phyloP scores from a whole-genome alignment of 2,888 invertebrate genomes.

The Caradrina clavipalpis region DNA sequence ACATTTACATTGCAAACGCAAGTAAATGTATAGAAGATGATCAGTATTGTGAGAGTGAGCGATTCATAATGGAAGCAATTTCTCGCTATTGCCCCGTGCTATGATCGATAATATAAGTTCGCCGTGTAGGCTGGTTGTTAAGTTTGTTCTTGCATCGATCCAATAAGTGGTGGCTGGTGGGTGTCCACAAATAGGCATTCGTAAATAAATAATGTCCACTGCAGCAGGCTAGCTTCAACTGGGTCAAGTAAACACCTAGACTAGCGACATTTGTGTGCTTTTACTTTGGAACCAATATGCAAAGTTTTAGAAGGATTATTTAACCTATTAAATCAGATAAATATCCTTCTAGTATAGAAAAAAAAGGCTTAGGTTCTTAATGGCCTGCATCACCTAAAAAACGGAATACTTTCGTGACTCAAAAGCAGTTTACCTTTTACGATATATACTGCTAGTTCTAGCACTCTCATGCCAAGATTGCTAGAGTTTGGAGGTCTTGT shows the following conservation, averaged over 20 bases:
- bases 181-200: slow-evolving; percentile 9
- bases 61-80: not conserved
- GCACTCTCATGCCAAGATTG: not conserved
- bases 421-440: slow-evolving; percentile 6
- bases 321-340: too few relatives aligned
- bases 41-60: too few relatives aligned
- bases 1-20: not conserved
- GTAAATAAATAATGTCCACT: slow-evolving; percentile 15
- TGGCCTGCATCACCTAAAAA: not conserved
- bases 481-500: not conserved
- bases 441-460: not conserved
- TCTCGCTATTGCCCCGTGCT: not conserved
- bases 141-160: slow-evolving; percentile 19
- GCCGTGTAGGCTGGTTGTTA: too few relatives aligned
- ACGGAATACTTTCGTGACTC: not conserved
- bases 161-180: slow-evolving; percentile 11
- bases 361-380: not conserved
- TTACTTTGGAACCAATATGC: too few relatives aligned
- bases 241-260: slow-evolving; percentile 16
- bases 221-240: slow-evolving; percentile 16
- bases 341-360: too few relatives aligned
- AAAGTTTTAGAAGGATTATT: too few relatives aligned
- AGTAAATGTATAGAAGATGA: not conserved
- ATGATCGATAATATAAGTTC: slow-evolving; percentile 1
- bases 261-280: not conserved